phyloP scores from a whole-genome alignment of 1,140 invertebrate species.

The Drosophila orena region DNA sequence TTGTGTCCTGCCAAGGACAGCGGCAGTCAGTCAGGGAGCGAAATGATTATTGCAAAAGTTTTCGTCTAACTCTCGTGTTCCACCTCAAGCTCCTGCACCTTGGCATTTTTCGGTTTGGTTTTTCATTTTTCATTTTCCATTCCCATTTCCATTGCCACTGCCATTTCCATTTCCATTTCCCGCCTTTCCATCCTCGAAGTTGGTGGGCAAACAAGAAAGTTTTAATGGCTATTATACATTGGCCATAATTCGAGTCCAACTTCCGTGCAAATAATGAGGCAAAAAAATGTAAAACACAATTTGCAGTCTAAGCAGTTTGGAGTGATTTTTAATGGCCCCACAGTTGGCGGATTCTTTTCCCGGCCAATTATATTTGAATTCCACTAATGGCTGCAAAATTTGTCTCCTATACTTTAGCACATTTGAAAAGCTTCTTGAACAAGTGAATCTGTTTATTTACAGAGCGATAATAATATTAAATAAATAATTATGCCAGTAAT shows the following conservation, averaged over 20 bases:
- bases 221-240: conserved; percentile 80
- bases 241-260: conserved; percentile 72
- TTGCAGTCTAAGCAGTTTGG: conserved; percentile 73
- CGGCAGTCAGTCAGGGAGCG: conserved; percentile 40
- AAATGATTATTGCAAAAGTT: conserved; percentile 81
- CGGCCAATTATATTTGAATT: conserved; percentile 41
- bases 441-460: too few relatives aligned
- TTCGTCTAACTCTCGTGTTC: conserved; percentile 61
- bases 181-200: conserved; percentile 9
- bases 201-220: conserved; percentile 51
- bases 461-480: too few relatives aligned
- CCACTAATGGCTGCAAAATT: conserved; percentile 33
- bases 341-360: conserved; percentile 36
- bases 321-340: conserved; percentile 77
- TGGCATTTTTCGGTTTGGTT: conserved; percentile 37
- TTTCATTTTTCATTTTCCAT: conserved; percentile 6
- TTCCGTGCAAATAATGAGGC: conserved; percentile 55
- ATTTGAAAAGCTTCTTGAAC: background rate
- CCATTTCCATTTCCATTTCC: conserved; percentile 5
- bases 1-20: conserved; percentile 64
- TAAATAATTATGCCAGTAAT: too few relatives aligned
- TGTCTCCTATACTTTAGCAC: conserved; percentile 31
- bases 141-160: background rate
- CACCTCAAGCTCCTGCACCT: conserved; percentile 42
- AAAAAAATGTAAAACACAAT: conserved; percentile 62